These are phyloP conservation scores for Paratrypauchen microcephalus DNA, from an alignment of 2,797 vertebrate genomes.

Conservation along the genomic window DNA sequence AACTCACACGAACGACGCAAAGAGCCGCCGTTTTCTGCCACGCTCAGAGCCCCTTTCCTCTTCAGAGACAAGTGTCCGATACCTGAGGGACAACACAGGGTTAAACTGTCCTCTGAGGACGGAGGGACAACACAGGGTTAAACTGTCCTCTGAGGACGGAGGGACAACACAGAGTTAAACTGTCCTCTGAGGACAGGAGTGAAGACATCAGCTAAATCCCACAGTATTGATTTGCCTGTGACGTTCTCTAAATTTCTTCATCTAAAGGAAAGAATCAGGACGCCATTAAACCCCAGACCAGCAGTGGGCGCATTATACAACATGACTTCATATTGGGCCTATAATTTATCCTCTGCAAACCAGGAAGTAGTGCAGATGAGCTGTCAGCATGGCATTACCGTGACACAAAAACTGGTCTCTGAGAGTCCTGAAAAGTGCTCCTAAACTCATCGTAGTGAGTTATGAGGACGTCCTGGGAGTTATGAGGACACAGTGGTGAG, in stretches of 20 bases:
- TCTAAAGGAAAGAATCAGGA: background rate
- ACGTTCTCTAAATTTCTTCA: conserved; percentile 2
- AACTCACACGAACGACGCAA: conserved; percentile 83
- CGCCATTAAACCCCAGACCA: background rate
- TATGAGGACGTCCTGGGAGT: too few species aligned
- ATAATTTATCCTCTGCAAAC: too few species aligned
- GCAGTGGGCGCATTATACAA: background rate
- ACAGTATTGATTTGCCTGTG: background rate
- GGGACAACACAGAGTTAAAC: background rate
- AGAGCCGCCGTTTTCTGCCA: conserved; percentile 81
- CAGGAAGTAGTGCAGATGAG: too few species aligned
- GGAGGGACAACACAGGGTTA: background rate
- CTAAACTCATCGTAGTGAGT: too few species aligned
- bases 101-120: background rate
- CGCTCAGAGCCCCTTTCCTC: conserved; percentile 77
- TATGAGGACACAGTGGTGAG: too few species aligned
- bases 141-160: background rate
- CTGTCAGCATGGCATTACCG: too few species aligned
- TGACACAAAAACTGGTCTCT: too few species aligned
- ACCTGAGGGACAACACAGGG: conserved; percentile 37
- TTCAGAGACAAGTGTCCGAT: conserved; percentile 82
- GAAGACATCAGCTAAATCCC: conserved; percentile 3
- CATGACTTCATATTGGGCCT: background rate
- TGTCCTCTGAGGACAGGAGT: background rate
- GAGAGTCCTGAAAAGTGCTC: too few species aligned